Base-by-base conservation (phyloP, 2,797 vertebrate genomes). In the Kryptolebias ocellatus region DNA sequence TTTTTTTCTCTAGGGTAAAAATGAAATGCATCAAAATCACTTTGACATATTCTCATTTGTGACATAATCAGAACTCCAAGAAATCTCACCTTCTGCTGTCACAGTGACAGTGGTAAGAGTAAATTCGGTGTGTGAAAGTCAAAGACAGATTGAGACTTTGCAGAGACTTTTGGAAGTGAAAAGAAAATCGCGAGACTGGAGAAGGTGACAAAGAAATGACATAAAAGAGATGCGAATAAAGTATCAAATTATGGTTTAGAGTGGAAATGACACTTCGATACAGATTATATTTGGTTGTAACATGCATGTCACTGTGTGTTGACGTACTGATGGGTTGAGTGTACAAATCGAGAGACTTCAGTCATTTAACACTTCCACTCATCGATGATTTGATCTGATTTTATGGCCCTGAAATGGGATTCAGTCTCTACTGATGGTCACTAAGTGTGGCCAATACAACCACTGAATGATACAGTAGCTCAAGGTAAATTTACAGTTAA, bases 321-420 rank as follows among this genome's bases (percentile, higher is more conserved):
- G 57, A 44, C 9, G 9, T 20, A 31, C 39, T 29, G 56, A 45
- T 44, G 52, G n/a, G 37, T 67, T 61, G 54, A 63, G 27, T 62
- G 67, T 28, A 53, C 10, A 2, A 17, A 50, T 68, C 27, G 55
- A 27, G 20, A 50, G 64, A 51, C 37, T 0, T 18, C 57, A 20
- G 53, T 27, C 55, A 5, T 51, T 34, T 4, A 5, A 51, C 29
- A 70, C 47, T 53, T 45, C 31, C 2, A 4, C 17, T 4, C 37
- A 37, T 14, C 6, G 1, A 57, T 10, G 20, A 37, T 47, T 51
- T 37, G 11, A 0, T 24, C 17, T 17, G 34, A 27, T 47, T 74
- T 76, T 58, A 65, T 70, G 50, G 24, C 67, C 60, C 49, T 50
- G 62, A 53, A 78, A 64, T 63, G 17, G 24, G 51, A 68, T 59